These are phyloP conservation scores for Philonicus albiceps DNA, from an alignment of 2,888 invertebrate genomes.

Conservation along the genomic window DNA sequence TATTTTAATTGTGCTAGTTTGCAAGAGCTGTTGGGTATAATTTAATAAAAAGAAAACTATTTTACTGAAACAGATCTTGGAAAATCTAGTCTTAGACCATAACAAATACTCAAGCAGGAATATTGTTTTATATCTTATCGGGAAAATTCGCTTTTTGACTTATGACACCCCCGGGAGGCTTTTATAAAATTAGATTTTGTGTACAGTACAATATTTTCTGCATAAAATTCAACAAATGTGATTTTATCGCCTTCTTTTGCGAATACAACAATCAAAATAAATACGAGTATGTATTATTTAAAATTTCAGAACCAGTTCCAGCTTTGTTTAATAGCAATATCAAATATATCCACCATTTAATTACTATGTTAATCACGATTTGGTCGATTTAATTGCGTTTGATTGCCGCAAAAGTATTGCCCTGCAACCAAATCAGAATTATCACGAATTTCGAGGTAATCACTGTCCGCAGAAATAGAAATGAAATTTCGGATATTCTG, in stretches of 20 bases:
- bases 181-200: background rate
- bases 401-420: background rate
- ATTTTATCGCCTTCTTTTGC: background rate
- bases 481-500: background rate
- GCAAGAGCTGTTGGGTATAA: background rate
- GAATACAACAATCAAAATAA: background rate
- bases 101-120: background rate
- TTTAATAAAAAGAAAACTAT: background rate
- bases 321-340: background rate
- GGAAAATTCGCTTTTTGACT: background rate
- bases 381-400: background rate
- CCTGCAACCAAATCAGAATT: background rate
- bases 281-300: background rate
- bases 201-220: background rate
- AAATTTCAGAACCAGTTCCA: background rate
- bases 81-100: background rate
- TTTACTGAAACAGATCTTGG: background rate
- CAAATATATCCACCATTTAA: background rate
- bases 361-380: background rate
- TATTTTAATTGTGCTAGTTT: background rate
- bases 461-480: background rate
- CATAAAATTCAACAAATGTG: too few relatives aligned
- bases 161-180: background rate
- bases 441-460: background rate
- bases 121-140: background rate